Base-by-base conservation (phyloP, 2,888 invertebrate species). In the Cheilosia urbana region DNA sequence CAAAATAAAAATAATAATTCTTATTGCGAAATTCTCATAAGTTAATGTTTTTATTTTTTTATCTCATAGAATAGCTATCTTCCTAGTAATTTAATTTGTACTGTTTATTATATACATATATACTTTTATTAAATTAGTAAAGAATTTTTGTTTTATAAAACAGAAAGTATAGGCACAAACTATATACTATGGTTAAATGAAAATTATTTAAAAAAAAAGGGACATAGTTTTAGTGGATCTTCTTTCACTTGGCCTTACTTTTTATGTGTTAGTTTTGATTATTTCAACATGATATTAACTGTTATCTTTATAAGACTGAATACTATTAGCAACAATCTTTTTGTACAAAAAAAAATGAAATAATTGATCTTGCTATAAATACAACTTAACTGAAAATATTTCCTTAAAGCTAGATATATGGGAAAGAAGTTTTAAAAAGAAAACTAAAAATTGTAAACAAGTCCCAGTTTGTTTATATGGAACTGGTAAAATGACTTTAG, bases 271-370 rank as follows among this genome's bases (percentile, higher is more conserved):
- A 60, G n/a, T 57, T 69, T 63, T 66, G 45, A 60, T 77, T 77
- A 71, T 57, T 66, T 71, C 47, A 60, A 78, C 63, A 57, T 79
- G 79, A 75, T 81, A 72, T 77, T 66, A 72, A 66, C 49, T 81
- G 66, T 85, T 85, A 77, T 85, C 62, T 81, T 68, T 62, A 85
- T 85, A 85, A 85, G 85, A 85, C 85, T 85, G 85, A 85, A 76
- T 85, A 85, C 71, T 85, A 71, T 85, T 85, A 85, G 81, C 81
- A 81, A 81, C 60, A 45, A 62, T 45, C 51, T 63, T 71, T 57
- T 65, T 71, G 49, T 63, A n/a, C 62, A 40, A 19, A 57, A 47
- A 19, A 60, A 27, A 82, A 71, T 55, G n/a, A 47, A 47, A 58
- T 37, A 71, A 7, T 11, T 40, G 37, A 7, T 30, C 60, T 47